These are phyloP conservation scores for Oryzias javanicus DNA, from an alignment of 2,113 vertebrate genomes.

Conservation along the genomic window DNA sequence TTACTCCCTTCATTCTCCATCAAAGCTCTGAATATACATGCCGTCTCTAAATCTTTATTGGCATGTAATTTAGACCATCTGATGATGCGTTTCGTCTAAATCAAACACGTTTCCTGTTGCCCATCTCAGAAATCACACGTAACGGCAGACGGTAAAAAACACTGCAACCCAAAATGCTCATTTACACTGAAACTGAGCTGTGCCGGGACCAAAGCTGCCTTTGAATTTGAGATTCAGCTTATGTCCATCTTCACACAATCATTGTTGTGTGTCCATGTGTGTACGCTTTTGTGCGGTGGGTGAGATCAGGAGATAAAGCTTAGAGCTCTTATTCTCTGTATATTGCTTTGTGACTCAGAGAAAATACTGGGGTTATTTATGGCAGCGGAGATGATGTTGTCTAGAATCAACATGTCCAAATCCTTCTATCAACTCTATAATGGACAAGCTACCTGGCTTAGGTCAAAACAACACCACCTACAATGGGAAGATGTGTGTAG, in stretches of 20 bases:
- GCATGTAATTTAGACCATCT: slow-evolving; percentile 41
- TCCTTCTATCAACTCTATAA: slow-evolving; percentile 77
- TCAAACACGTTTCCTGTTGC: slow-evolving; percentile 31
- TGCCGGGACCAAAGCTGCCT: slow-evolving; percentile 25
- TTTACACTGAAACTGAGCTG: slow-evolving; percentile 34
- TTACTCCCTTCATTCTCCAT: slow-evolving; percentile 33
- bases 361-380: slow-evolving; percentile 69
- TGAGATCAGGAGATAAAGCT: slow-evolving; percentile 49
- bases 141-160: slow-evolving; percentile 23
- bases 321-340: slow-evolving; percentile 57
- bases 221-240: slow-evolving; percentile 49
- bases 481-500: slow-evolving; percentile 47
- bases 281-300: slow-evolving; percentile 25
- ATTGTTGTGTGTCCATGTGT: slow-evolving; percentile 25
- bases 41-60: slow-evolving; percentile 46
- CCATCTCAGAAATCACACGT: slow-evolving; percentile 39
- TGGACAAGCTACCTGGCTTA: slow-evolving; percentile 68
- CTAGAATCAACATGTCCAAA: slow-evolving; percentile 76
- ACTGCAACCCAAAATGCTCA: slow-evolving; percentile 39
- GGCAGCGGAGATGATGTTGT: slow-evolving; percentile 57
- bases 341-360: slow-evolving; percentile 62
- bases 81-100: slow-evolving; percentile 60
- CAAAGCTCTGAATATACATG: slow-evolving; percentile 20
- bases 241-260: slow-evolving; percentile 18
- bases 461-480: slow-evolving; percentile 72